A percentile compares a stretch with the other conserved stretches of the same genome.
phyloP scores from a whole-genome alignment of 2,888 invertebrate genomes.

The Euplexia lucipara region DNA sequence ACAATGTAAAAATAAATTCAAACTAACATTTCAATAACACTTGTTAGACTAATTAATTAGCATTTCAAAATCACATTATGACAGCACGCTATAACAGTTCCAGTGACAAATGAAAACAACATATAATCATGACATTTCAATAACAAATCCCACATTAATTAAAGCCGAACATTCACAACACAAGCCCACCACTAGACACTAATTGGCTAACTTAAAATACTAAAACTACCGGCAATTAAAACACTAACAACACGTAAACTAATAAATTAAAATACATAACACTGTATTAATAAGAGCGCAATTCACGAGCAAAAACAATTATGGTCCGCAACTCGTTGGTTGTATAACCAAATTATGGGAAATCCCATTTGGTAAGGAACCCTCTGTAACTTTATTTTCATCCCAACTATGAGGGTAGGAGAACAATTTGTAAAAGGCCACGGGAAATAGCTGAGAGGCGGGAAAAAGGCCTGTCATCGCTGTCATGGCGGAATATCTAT shows the following conservation, averaged over 20 bases:
- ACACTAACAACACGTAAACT: slow-evolving; percentile 59
- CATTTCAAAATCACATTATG: slow-evolving; percentile 33
- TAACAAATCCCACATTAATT: slow-evolving; percentile 40
- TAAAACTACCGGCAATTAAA: slow-evolving; percentile 61
- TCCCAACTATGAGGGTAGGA: slow-evolving; percentile 82
- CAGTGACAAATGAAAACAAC: slow-evolving; percentile 45
- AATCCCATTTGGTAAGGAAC: slow-evolving; percentile 85
- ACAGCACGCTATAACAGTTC: slow-evolving; percentile 44
- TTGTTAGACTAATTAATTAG: slow-evolving; percentile 51
- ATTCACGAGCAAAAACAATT: slow-evolving; percentile 79
- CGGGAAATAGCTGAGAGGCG: slow-evolving; percentile 85
- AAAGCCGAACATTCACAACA: slow-evolving; percentile 34
- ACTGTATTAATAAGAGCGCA: slow-evolving; percentile 65
- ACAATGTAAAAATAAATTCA: slow-evolving; percentile 1
- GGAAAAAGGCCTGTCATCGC: slow-evolving; percentile 88
- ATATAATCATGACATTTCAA: slow-evolving; percentile 48
- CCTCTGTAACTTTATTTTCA: slow-evolving; percentile 84
- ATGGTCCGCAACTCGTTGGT: slow-evolving; percentile 77
- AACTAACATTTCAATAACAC: slow-evolving; percentile 21
- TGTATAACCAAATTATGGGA: slow-evolving; percentile 86
- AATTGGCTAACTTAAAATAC: slow-evolving; percentile 74
- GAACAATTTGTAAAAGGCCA: slow-evolving; percentile 87
- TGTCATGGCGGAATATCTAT: slow-evolving; percentile 85
- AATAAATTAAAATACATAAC: slow-evolving; percentile 63
- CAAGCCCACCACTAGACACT: slow-evolving; percentile 46